phyloP scores from a whole-genome alignment of 2,888 invertebrate genomes.

The Lumbricus terrestris region DNA sequence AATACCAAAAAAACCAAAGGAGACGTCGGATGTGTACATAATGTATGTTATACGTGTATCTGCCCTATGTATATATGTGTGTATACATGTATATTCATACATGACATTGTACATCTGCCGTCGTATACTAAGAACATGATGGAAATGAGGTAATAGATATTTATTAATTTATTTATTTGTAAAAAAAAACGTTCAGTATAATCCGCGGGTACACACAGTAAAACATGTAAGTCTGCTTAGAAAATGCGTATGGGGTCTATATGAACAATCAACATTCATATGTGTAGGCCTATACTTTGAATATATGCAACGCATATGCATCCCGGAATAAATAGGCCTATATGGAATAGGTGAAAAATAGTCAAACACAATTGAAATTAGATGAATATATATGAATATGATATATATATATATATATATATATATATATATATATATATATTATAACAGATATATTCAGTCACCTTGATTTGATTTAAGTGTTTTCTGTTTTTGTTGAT shows the following conservation, averaged over 20 bases:
- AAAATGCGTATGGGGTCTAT: too few relatives aligned
- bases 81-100: background rate
- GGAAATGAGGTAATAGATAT: background rate
- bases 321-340: too few relatives aligned
- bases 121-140: background rate
- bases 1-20: background rate
- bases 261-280: background rate
- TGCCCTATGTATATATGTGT: background rate
- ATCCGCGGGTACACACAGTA: background rate
- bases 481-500: too few relatives aligned
- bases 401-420: too few relatives aligned
- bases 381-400: too few relatives aligned
- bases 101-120: too few relatives aligned
- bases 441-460: too few relatives aligned
- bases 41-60: too few relatives aligned
- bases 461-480: too few relatives aligned
- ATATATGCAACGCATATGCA: background rate
- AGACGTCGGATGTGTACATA: background rate
- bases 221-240: background rate
- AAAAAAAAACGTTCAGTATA: background rate
- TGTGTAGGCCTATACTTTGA: background rate
- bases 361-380: background rate
- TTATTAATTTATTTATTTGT: background rate
- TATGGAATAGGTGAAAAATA: too few relatives aligned
- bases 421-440: too few relatives aligned